These are phyloP conservation scores for Tachina fera DNA, from an alignment of 2,888 invertebrate genomes.

Conservation along the genomic window DNA sequence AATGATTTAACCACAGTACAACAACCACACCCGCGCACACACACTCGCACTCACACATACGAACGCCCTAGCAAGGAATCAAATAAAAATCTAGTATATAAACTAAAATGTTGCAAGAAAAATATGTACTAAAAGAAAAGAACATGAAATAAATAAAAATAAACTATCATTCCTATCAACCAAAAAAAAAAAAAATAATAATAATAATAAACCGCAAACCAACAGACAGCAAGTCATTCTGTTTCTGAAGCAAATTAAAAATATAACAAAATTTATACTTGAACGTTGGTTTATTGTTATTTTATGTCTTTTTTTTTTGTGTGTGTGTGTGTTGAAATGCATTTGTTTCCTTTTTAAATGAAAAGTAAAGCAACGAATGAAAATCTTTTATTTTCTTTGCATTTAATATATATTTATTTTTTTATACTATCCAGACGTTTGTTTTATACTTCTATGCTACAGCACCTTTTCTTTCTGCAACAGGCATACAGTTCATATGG, in stretches of 20 bases:
- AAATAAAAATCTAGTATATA: conserved; percentile 34
- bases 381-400: conserved; percentile 46
- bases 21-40: not conserved
- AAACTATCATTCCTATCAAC: conserved; percentile 54
- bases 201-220: conserved; percentile 66
- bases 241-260: conserved; percentile 69
- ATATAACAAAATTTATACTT: conserved; percentile 58
- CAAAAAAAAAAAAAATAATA: conserved; percentile 15
- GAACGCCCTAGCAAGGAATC: conserved; percentile 18
- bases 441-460: conserved; percentile 24
- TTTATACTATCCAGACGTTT: not conserved
- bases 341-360: conserved; percentile 3
- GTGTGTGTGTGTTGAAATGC: conserved; percentile 8
- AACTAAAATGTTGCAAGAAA: conserved; percentile 24
- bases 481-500: not conserved
- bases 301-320: no score
- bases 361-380: conserved; percentile 34
- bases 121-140: conserved; percentile 2
- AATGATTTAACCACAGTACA: conserved; percentile 25
- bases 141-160: not conserved
- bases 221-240: conserved; percentile 70
- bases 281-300: not conserved
- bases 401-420: not conserved
- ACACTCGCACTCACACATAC: not conserved
- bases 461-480: conserved; percentile 3